Conservation (phyloP, 1,140 invertebrate species). For the Nasonia vitripennis region DNA sequence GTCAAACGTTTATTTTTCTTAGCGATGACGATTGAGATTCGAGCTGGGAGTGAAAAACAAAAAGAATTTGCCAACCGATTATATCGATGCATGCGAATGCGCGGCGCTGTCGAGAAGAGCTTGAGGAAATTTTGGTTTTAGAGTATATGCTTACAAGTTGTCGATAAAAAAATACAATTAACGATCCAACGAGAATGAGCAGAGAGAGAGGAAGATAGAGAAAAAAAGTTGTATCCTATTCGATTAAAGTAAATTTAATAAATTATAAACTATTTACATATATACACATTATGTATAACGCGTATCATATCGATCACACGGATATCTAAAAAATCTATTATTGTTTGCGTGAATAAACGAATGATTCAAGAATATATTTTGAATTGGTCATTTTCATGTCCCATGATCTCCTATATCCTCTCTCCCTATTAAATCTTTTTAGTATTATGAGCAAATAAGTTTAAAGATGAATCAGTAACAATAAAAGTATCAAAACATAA, state of each 20-base stretch:
- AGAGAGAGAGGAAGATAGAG: neutral
- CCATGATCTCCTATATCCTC: neutral
- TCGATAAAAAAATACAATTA: slow-evolving; percentile 36
- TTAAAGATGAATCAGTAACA: no score
- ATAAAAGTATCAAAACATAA: no score
- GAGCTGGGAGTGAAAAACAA: neutral
- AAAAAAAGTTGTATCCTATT: slow-evolving; percentile 59
- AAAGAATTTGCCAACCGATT: neutral
- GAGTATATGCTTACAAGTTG: neutral
- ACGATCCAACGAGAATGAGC: neutral
- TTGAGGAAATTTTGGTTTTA: neutral
- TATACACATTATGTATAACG: slow-evolving; percentile 61
- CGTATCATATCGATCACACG: slow-evolving; percentile 61
- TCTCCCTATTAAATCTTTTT: neutral
- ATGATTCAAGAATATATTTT: slow-evolving; percentile 63
- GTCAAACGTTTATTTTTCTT: neutral
- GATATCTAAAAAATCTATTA: slow-evolving; percentile 66
- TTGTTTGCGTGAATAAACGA: slow-evolving; percentile 71
- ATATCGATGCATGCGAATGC: slow-evolving; percentile 28
- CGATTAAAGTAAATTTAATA: slow-evolving; percentile 64
- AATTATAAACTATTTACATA: slow-evolving; percentile 60
- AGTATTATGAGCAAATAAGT: neutral
- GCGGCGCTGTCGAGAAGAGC: neutral
- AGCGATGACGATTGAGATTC: neutral
- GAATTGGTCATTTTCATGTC: slow-evolving; percentile 44